These are phyloP conservation scores for Clunio marinus DNA, from an alignment of 2,888 invertebrate genomes.

Conservation along the genomic window DNA sequence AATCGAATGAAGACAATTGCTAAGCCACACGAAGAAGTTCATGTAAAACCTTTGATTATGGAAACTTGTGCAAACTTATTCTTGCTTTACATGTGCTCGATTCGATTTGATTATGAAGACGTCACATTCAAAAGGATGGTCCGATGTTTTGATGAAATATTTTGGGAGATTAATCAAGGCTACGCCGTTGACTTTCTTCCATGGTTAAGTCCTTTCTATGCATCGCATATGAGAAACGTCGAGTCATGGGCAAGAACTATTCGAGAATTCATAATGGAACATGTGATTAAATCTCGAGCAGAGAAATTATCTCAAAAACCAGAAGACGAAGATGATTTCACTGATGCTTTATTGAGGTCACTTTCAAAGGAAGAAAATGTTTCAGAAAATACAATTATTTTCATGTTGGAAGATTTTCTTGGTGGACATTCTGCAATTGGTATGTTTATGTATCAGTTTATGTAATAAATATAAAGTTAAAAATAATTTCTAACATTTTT, in stretches of 20 bases:
- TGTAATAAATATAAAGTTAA: neutral
- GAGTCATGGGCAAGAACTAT: constrained; percentile 67
- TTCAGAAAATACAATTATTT: constrained; percentile 74
- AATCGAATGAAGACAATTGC: constrained; percentile 54
- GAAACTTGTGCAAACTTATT: constrained; percentile 80
- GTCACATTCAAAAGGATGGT: constrained; percentile 64
- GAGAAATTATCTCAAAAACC: constrained; percentile 46
- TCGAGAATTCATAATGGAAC: constrained; percentile 66
- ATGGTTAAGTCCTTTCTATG: constrained; percentile 71
- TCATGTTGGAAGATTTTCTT: constrained; percentile 79
- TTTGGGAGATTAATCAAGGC: constrained; percentile 88
- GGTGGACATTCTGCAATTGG: constrained; percentile 86
- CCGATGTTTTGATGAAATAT: constrained; percentile 75
- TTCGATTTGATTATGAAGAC: constrained; percentile 67
- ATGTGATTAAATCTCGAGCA: constrained; percentile 62
- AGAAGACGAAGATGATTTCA: constrained; percentile 52
- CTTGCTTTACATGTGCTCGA: constrained; percentile 80
- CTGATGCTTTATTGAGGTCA: constrained; percentile 71
- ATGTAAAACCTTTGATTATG: constrained; percentile 68
- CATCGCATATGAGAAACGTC: constrained; percentile 62
- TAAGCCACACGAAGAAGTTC: constrained; percentile 49
- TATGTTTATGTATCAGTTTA: neutral
- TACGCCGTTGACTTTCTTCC: constrained; percentile 84
- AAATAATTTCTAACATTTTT: no score
- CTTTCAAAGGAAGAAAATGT: constrained; percentile 62